A percentile compares a stretch with the other conserved stretches of the same genome.
Evolutionary conservation across 2,888 invertebrate species (phyloP).

Genomic region (Mimachlamys varia): DNA sequence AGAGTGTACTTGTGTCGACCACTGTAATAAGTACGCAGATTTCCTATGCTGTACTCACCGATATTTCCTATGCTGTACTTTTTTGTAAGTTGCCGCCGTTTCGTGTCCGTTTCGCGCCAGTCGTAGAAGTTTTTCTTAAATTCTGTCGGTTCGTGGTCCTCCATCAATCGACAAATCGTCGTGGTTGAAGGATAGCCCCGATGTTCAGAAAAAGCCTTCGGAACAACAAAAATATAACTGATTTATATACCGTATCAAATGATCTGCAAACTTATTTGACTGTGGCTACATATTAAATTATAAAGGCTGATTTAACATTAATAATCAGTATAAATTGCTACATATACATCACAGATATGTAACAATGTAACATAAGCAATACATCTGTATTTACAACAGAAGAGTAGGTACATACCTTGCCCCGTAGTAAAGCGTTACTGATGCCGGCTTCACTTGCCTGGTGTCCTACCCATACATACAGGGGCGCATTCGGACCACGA

Average conservation of each 20-base stretch:
- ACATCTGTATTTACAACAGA: too few relatives aligned
- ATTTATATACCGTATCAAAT: too few relatives aligned
- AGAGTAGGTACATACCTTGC: slow-evolving; percentile 67
- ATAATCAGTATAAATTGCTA: too few relatives aligned
- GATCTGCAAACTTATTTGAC: too few relatives aligned
- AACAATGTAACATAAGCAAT: too few relatives aligned
- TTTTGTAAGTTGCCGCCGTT: slow-evolving; percentile 61
- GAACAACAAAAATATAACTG: background rate
- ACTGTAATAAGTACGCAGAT: too few relatives aligned
- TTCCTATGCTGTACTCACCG: too few relatives aligned
- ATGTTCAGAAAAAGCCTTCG: slow-evolving; percentile 64
- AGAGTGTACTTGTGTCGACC: too few relatives aligned
- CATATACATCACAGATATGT: too few relatives aligned
- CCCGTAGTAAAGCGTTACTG: slow-evolving; percentile 61
- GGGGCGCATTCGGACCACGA: slow-evolving; percentile 59
- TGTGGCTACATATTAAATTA: too few relatives aligned
- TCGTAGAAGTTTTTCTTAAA: slow-evolving; percentile 68
- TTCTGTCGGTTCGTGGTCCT: slow-evolving; percentile 64
- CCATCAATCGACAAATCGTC: slow-evolving; percentile 65
- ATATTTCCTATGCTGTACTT: slow-evolving; percentile 66
- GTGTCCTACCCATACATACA: slow-evolving; percentile 71
- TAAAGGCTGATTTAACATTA: too few relatives aligned
- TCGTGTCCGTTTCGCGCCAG: slow-evolving; percentile 65
- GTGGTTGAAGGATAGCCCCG: slow-evolving; percentile 56
- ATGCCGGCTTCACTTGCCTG: slow-evolving; percentile 59